Base-by-base conservation (phyloP, 2,797 vertebrate species). In the Danio jaintianensis region DNA sequence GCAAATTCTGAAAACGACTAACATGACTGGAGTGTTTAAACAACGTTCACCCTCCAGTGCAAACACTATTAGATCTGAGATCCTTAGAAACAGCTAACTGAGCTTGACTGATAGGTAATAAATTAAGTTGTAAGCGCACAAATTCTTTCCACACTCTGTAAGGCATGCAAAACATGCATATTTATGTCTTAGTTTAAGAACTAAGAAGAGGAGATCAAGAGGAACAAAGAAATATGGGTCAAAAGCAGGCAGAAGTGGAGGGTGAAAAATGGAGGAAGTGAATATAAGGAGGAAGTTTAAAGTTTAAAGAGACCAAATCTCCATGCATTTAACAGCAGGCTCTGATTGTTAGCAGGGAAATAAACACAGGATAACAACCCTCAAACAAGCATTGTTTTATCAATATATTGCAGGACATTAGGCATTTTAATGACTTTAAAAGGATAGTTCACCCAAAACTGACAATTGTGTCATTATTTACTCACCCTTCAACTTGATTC, bases 301-400 rank as follows among this genome's bases (percentile, higher is more conserved):
- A 47, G 58, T 62, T 75, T 7, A 52, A 42, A 5, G 18, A 61
- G 20, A 59, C 2, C 0, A 10, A 38, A 13, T 55, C 48, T 75
- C 29, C 43, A 40, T 78, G 63, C 1, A 42, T 67, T 79, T 55
- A 55, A 61, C 8, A 52, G 70, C 43, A 55, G 58, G 71, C 76
- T 80, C 63, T 78, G 52, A 47, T 20, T 66, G 78, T 75, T 66
- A 68, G 22, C 50, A 71, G 78, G 90, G 90, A 92, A 91, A 92
- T 91, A 87, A 88, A 88, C 90, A 89, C 91, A 92, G 93, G 91
- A 92, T 92, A 88, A 82, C 18, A 84, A 9, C 47, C 15, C 15
- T 29, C 71, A 62, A 53, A 8, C 8, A 8, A 79, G 69, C 67
- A 86, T 52, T 81, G 67, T 68, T 84, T 85, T 76, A 71, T 70